These are phyloP conservation scores for Umimayanthus kanabou DNA, from an alignment of 92 coral and sea anemone species.

Conservation along the genomic window DNA sequence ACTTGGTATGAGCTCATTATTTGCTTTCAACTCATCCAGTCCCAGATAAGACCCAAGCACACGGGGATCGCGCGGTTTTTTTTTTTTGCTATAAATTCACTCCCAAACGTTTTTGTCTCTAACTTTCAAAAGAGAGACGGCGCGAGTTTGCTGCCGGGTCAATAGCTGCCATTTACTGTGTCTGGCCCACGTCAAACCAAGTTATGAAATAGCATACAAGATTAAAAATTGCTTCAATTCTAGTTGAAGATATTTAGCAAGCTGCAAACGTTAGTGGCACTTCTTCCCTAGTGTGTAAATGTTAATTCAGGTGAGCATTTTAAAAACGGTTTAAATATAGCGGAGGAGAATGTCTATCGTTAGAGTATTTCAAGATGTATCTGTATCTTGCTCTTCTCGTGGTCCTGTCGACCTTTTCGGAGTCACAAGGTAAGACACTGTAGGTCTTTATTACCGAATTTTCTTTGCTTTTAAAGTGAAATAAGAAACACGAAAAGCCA, in stretches of 20 bases:
- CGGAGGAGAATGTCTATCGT: background rate
- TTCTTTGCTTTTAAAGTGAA: no score
- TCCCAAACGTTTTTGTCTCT: no score
- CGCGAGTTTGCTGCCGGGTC: background rate
- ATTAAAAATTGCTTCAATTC: background rate
- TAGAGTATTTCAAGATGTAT: background rate
- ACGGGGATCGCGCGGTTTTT: background rate
- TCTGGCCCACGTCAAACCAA: background rate
- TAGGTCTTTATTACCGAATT: background rate
- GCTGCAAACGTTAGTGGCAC: background rate
- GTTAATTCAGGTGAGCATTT: background rate
- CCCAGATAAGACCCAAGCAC: background rate
- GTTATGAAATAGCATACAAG: no score
- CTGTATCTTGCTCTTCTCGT: background rate
- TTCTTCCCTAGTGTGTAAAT: background rate
- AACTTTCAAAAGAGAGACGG: no score
- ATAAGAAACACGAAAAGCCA: background rate
- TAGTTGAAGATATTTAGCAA: no score
- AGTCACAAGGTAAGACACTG: background rate
- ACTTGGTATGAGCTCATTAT: background rate
- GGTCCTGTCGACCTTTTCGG: background rate
- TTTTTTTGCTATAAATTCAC: no score
- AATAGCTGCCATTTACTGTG: background rate
- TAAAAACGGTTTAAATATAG: background rate
- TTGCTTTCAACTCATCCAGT: background rate